Conservation (phyloP, 2,797 vertebrate species). For the Epinephelus coioides region DNA sequence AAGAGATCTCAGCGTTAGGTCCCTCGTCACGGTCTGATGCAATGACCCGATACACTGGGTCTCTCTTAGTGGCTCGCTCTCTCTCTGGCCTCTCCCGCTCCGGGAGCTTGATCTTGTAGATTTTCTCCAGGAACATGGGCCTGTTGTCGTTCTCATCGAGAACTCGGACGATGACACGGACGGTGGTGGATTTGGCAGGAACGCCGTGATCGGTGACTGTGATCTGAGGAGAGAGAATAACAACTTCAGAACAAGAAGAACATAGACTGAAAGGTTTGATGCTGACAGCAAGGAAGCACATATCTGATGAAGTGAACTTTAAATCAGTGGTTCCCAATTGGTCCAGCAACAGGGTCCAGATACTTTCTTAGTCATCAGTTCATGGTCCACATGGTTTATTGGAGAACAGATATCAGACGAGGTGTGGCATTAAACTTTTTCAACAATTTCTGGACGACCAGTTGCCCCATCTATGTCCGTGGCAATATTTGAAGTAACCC, state of each 20-base stretch:
- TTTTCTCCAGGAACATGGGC: conserved; percentile 96
- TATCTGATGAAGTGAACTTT: conserved; percentile 7
- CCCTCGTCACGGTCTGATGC: conserved; percentile 94
- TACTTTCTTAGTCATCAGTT: no score
- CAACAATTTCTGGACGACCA: no score
- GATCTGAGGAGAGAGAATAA: conserved; percentile 83
- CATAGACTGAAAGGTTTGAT: not conserved
- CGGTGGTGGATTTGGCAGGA: conserved; percentile 90
- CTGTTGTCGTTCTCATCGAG: conserved; percentile 98
- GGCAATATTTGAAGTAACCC: no score
- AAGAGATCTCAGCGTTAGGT: conserved; percentile 96
- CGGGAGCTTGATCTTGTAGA: conserved; percentile 95
- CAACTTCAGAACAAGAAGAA: not conserved
- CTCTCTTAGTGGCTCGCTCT: conserved; percentile 87
- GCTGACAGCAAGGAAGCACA: not conserved
- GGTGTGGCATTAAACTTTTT: no score
- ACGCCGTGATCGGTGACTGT: conserved; percentile 92
- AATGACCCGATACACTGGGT: conserved; percentile 94
- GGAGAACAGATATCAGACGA: no score
- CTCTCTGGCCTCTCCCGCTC: conserved; percentile 91
- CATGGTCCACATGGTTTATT: no score
- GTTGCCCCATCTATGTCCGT: no score
- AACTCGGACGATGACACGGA: conserved; percentile 94
- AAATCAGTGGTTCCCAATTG: no score
- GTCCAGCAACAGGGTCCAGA: not conserved